phyloP scores from a whole-genome alignment of 2,888 invertebrate species.

The Megastigmus dorsalis region DNA sequence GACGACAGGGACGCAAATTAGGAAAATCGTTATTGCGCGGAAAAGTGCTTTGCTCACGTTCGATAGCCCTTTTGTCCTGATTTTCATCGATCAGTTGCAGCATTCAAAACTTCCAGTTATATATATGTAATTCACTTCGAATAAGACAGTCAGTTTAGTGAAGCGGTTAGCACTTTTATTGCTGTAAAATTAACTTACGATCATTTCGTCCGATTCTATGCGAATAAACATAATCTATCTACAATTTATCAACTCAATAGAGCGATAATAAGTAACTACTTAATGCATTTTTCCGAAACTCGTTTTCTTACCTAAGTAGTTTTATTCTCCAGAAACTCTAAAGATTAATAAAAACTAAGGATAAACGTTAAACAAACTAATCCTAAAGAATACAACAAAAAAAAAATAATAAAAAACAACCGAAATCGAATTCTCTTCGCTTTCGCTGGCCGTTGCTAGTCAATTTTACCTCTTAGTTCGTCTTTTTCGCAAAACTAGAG shows the following conservation, averaged over 20 bases:
- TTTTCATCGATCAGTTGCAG: no score
- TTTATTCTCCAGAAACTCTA: conserved; percentile 2
- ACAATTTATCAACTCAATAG: neutral
- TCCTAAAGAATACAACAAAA: neutral
- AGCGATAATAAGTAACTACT: conserved; percentile 5
- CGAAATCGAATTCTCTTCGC: conserved; percentile 24
- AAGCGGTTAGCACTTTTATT: neutral
- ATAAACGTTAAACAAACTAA: no score
- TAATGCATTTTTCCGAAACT: conserved; percentile 27
- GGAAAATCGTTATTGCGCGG: conserved; percentile 24
- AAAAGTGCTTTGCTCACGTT: conserved; percentile 48
- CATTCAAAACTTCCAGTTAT: neutral
- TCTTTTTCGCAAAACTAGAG: neutral
- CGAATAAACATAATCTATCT: neutral
- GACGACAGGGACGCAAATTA: conserved; percentile 10
- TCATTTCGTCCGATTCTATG: no score
- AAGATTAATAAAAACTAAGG: no score
- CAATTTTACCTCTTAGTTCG: conserved; percentile 13
- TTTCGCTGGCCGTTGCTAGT: conserved; percentile 26
- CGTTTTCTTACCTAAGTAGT: no score
- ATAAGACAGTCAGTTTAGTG: neutral
- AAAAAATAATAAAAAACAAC: neutral
- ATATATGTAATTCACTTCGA: neutral
- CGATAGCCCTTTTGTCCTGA: conserved; percentile 39
- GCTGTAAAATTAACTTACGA: conserved; percentile 14